Base-by-base conservation (phyloP, 1,140 invertebrate genomes). In the Sycobia sp. region DNA sequence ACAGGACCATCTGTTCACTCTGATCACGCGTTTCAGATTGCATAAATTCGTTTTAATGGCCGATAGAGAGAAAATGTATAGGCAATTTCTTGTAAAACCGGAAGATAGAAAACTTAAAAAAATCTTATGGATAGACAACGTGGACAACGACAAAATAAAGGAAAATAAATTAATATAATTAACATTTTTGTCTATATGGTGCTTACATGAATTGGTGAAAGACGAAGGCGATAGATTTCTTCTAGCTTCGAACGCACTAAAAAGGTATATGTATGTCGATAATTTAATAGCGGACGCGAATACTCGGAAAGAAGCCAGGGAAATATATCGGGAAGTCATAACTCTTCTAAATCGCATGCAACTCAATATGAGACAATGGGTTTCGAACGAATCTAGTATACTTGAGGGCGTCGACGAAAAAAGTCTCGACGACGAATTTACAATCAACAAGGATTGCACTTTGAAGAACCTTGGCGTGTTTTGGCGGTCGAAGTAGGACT, bases 11-110 rank as follows among this genome's bases (percentile, higher is more conserved):
- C 14, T 49, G 0, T 38, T 59, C 16, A 16, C 44, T 49, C 27
- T 49, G 18, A 11, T 60, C 5, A 10, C 41, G 10, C 32, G 46
- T 1, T 60, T 60, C 14, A 29, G 57, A 39, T 14, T 20, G 25
- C 23, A 60, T 29, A 39, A 3, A 13, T 60, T 41, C 20, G 57
- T 50, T 10, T n/a, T 60, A 16, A 47, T 41, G 32, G 57, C 57
- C 8, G 57, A 60, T 18, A 60, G 49, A 22, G 46, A 49, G 11
- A 60, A 50, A 50, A 50, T 60, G 57, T 60, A 25, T 41, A 7
- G 32, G 18, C 57, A 50, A 50, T 50, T 60, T 60, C 27, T 60
- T 13, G 34, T 50, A 14, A 44, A n/a, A 1, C 4, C 22, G 13
- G 57, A 60, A 25, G 57, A 60, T 41, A 20, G 44, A 16, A 46